phyloP scores from a whole-genome alignment of 2,888 invertebrate species.

The Sminthurinus aureus region DNA sequence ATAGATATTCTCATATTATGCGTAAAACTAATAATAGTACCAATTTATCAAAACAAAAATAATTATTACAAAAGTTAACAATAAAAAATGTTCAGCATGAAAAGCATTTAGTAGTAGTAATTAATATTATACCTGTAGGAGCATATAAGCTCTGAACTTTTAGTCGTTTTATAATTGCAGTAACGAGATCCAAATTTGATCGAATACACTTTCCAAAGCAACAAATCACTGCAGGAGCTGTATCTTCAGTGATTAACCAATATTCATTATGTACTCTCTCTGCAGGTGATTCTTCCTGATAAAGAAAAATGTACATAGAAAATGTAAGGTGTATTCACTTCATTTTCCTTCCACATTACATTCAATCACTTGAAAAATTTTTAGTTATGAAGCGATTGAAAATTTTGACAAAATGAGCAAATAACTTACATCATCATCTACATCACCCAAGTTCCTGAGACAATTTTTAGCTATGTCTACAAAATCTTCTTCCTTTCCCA shows the following conservation, averaged over 20 bases:
- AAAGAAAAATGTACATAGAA: neutral
- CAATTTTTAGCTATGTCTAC: slow-evolving; percentile 41
- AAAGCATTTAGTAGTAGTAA: neutral
- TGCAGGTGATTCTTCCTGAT: slow-evolving; percentile 13
- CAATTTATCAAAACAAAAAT: neutral
- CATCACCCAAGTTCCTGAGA: slow-evolving; percentile 36
- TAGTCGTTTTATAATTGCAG: slow-evolving; percentile 40
- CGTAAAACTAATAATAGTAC: neutral
- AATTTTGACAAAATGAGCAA: neutral
- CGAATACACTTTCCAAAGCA: slow-evolving; percentile 43
- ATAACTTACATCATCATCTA: slow-evolving; percentile 26
- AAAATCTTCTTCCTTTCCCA: slow-evolving; percentile 33
- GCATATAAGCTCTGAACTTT: slow-evolving; percentile 40
- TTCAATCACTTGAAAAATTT: neutral
- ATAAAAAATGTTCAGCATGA: neutral
- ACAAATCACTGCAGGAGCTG: slow-evolving; percentile 42
- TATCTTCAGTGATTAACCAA: slow-evolving; percentile 49
- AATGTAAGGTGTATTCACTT: neutral
- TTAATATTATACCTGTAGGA: slow-evolving; percentile 11
- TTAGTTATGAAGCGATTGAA: too few relatives aligned
- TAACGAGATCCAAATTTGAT: slow-evolving; percentile 33
- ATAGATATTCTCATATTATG: neutral
- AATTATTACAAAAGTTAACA: neutral
- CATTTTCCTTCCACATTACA: neutral
- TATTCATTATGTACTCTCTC: neutral